A percentile compares a stretch with the other conserved stretches of the same genome.
Conservation (phyloP, 2,113 vertebrate species). For the Tonatia bakeri region DNA sequence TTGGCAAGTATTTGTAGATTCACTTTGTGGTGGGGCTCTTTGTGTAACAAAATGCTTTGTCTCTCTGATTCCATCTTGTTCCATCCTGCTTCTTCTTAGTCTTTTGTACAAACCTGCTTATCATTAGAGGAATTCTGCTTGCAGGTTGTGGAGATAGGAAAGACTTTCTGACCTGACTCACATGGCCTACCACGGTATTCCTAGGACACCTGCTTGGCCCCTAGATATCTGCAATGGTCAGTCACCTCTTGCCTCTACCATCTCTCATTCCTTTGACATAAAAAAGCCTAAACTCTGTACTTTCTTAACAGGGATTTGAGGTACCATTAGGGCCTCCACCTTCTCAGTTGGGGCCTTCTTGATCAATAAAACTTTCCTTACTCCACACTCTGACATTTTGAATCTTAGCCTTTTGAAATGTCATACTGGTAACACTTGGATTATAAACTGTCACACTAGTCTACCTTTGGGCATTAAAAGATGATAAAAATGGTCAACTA, state of each 20-base stretch:
- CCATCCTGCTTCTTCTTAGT: not conserved
- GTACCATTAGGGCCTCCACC: not conserved
- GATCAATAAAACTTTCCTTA: not conserved
- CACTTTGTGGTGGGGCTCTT: not conserved
- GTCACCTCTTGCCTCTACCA: not conserved
- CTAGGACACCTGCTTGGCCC: not conserved
- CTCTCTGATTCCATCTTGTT: not conserved
- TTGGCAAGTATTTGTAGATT: not conserved
- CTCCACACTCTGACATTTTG: not conserved
- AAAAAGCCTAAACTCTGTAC: not conserved
- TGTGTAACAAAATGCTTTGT: not conserved
- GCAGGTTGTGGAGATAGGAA: not conserved
- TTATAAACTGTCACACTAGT: not conserved
- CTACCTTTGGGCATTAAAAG: not conserved
- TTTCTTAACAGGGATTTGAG: not conserved
- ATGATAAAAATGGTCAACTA: not conserved
- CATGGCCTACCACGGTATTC: not conserved
- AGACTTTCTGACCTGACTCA: not conserved
- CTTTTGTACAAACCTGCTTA: not conserved
- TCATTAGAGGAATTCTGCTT: not conserved
- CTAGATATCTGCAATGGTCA: not conserved
- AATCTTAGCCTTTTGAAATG: not conserved
- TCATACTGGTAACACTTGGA: not conserved
- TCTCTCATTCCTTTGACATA: not conserved
- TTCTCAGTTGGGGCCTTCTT: not conserved